Evolutionary conservation across 1,140 invertebrate species (phyloP), one percentile per base, ranked within the genome.

Genomic region (Brachionus manjavacas): DNA sequence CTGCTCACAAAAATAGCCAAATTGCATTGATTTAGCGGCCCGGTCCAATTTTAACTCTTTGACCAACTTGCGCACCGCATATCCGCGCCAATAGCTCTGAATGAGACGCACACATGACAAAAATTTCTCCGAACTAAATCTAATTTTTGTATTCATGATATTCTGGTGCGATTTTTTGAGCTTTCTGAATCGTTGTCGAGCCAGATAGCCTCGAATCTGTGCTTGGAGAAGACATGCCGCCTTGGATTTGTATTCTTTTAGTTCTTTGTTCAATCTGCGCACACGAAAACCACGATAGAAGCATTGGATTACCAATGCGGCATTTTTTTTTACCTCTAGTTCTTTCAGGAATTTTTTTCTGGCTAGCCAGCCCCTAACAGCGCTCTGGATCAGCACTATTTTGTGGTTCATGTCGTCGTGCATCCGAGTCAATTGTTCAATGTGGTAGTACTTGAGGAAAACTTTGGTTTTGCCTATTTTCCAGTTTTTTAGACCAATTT

Each of bases 371-470:
- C 93, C 91, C 25, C 94, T 90, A 0, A 93, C 90, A 85, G 91
- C 92, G 0, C 93, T 90, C 89, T 95, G 94, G 0, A 94, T 92
- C 84, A 92, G 88, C 1, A 94, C 90, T 25, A 95, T 92, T 86
- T 92, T 93, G 68, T 91, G 91, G 23, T 92, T 91, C 87, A 93
- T 91, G 84, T 93, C 92, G 87, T 95, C 94, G 87, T 94, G 94
- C 86, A 93, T 90, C 87, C 93, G 93, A 0, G 94, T 92, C 1
- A 95, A 89, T 85, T 93, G 93, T 89, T 95, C 94, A 1, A 94
- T 92, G 86, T 95, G 94, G 86, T 95, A 95, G 87, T 95, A 95
- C 86, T 95, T 95, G 0, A 95, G 90, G 87, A 95, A 95, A 4
- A 90, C 89, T 87, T 94, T 95, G 0, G 93, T 93, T 86, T 93